Conservation (phyloP, 2,113 vertebrate genomes). For the Helogale parvula region DNA sequence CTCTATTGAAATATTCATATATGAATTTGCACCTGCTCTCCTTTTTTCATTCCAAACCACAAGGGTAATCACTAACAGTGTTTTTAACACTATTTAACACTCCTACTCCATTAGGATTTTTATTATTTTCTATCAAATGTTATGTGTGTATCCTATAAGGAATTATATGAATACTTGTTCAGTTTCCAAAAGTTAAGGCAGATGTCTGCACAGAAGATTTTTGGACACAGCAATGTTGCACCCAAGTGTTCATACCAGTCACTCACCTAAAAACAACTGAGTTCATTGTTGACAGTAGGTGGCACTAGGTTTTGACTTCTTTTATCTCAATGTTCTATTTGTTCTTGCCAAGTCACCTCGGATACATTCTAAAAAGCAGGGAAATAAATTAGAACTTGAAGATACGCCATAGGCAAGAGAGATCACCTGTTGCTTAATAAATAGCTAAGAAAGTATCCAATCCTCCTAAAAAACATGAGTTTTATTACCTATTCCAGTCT, state of each 20-base stretch:
- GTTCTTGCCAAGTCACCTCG: not conserved
- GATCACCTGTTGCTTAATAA: not conserved
- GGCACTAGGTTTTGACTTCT: constrained; percentile 33
- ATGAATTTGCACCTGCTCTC: not conserved
- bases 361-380: not conserved
- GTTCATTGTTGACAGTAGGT: constrained; percentile 15
- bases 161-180: not conserved
- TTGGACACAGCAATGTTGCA: not conserved
- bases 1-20: not conserved
- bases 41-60: not conserved
- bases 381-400: not conserved
- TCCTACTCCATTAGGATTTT: not conserved
- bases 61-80: not conserved
- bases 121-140: not conserved
- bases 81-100: not conserved
- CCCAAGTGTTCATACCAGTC: not conserved
- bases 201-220: not conserved
- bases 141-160: not conserved
- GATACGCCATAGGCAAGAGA: not conserved
- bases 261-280: not conserved
- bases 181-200: not conserved
- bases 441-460: not conserved
- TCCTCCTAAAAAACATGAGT: not conserved
- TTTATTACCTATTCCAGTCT: not conserved
- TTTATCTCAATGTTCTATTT: not conserved